A percentile compares a stretch with the other conserved stretches of the same genome.
phyloP scores from a whole-genome alignment of 2,797 vertebrate species.

The Paguma larvata region DNA sequence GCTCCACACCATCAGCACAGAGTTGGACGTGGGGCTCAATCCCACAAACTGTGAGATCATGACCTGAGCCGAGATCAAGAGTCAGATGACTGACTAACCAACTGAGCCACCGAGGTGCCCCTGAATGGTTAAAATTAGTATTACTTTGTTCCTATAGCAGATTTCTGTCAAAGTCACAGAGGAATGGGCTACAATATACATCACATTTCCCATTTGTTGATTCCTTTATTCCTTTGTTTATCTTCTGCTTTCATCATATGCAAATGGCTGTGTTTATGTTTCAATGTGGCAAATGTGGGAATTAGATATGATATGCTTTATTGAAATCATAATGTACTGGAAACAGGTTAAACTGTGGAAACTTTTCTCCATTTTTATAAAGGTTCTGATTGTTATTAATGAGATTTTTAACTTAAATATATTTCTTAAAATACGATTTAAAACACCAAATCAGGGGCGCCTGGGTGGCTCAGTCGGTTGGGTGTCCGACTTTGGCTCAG shows the following conservation, averaged over 20 bases:
- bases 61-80: too few relatives aligned
- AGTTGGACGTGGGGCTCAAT: too few relatives aligned
- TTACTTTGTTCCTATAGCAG: neutral
- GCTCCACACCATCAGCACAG: too few relatives aligned
- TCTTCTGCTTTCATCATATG: neutral
- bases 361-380: conserved; percentile 22
- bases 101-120: too few relatives aligned
- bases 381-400: neutral
- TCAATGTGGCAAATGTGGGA: neutral
- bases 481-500: too few relatives aligned
- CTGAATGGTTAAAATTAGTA: neutral
- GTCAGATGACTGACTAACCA: too few relatives aligned
- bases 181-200: neutral
- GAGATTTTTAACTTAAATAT: conserved; percentile 48
- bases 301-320: conserved; percentile 8
- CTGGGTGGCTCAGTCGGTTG: too few relatives aligned
- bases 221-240: neutral
- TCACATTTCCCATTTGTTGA: neutral
- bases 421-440: conserved; percentile 52
- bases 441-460: neutral
- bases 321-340: neutral
- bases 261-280: neutral
- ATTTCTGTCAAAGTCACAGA: neutral
- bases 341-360: conserved; percentile 29
- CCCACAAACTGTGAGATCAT: too few relatives aligned